These are phyloP conservation scores for Dynastes tityus DNA, from an alignment of 2,888 invertebrate genomes.

Conservation along the genomic window DNA sequence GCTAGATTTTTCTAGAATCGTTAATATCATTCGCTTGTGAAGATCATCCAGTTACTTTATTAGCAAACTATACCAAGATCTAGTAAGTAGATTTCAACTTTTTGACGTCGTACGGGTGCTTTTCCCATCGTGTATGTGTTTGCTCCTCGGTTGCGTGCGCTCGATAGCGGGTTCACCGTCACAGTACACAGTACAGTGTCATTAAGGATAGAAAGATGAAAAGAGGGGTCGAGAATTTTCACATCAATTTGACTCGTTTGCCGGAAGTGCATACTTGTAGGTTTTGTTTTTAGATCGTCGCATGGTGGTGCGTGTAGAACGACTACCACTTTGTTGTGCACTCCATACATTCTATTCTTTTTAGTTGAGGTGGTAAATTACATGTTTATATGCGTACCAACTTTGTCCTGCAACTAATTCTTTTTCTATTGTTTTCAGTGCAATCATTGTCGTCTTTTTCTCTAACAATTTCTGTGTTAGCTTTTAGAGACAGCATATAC, in stretches of 20 bases:
- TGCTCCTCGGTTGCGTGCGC: conserved; percentile 39
- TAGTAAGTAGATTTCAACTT: conserved; percentile 19
- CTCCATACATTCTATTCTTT: too few species aligned
- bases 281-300: conserved; percentile 33
- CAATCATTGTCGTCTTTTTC: too few species aligned
- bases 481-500: too few species aligned
- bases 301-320: neutral
- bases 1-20: too few species aligned
- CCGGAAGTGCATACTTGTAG: conserved; percentile 36
- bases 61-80: conserved; percentile 13
- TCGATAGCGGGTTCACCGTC: conserved; percentile 8
- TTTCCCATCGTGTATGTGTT: conserved; percentile 28
- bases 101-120: conserved; percentile 33
- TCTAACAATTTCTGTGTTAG: too few species aligned
- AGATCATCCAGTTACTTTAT: conserved; percentile 2
- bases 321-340: too few species aligned
- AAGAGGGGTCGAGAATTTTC: conserved; percentile 36
- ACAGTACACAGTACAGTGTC: conserved; percentile 33
- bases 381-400: too few species aligned
- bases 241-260: conserved; percentile 39
- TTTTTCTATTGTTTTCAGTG: too few species aligned
- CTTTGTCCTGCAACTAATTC: too few species aligned
- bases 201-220: conserved; percentile 27
- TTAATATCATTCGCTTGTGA: too few species aligned
- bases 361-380: too few species aligned